These are phyloP conservation scores for Anaspis maculata DNA, from an alignment of 2,888 invertebrate species.

Conservation along the genomic window DNA sequence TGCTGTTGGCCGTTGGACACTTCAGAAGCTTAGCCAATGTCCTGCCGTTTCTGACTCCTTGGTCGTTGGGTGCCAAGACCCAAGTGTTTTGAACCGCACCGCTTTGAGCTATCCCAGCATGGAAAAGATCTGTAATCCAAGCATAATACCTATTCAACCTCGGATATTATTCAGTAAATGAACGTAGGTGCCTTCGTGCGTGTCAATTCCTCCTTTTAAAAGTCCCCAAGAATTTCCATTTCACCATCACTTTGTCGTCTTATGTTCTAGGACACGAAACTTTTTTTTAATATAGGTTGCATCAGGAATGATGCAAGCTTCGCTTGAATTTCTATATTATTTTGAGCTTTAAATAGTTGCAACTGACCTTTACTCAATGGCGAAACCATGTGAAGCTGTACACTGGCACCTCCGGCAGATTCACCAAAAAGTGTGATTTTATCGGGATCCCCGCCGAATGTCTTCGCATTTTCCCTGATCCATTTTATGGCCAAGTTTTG, in stretches of 20 bases:
- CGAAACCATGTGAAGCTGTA: constrained; percentile 39
- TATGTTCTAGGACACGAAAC: no score
- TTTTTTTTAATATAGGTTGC: no score
- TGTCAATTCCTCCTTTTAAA: no score
- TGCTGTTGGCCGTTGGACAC: constrained; percentile 48
- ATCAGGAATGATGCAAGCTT: no score
- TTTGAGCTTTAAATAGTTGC: no score
- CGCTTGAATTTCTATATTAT: no score
- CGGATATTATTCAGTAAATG: no score
- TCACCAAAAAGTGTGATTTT: constrained; percentile 40
- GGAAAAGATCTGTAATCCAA: constrained; percentile 59
- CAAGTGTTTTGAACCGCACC: constrained; percentile 52
- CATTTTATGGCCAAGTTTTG: constrained; percentile 38
- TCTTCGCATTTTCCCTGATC: constrained; percentile 35
- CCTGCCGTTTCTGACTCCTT: constrained; percentile 50
- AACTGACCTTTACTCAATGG: constrained; percentile 35
- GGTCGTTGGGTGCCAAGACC: constrained; percentile 44
- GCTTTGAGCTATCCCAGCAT: constrained; percentile 66
- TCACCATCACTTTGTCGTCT: no score
- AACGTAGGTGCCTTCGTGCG: no score
- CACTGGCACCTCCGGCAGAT: constrained; percentile 41
- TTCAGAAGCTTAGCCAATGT: constrained; percentile 52
- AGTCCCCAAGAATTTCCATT: no score
- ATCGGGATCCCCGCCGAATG: constrained; percentile 39
- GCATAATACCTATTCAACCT: no score